These are phyloP conservation scores for Beroe forskalii DNA, from an alignment of 37 sponge, comb jelly and placozoan genomes.

Conservation along the genomic window DNA sequence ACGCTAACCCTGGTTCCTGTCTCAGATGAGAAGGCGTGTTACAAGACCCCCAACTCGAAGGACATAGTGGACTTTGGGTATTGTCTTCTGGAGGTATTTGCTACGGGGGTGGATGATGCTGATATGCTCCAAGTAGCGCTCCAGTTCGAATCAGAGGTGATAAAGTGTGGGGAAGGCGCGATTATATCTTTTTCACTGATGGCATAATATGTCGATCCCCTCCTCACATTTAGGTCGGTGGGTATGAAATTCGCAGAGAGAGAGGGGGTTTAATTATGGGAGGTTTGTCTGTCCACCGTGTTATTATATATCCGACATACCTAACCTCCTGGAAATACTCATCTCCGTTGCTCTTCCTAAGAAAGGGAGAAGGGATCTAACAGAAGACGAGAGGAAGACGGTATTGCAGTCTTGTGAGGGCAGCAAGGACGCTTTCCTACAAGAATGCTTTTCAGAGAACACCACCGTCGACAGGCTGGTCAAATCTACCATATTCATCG, in stretches of 20 bases:
- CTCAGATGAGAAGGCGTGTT: conserved; percentile 49
- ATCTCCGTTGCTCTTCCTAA: too few species aligned
- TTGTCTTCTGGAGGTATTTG: conserved; percentile 45
- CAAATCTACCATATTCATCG: conserved; percentile 10
- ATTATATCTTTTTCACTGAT: too few species aligned
- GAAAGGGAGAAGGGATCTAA: conserved; percentile 46
- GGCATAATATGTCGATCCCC: too few species aligned
- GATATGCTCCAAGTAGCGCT: conserved; percentile 2
- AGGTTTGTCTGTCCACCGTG: too few species aligned
- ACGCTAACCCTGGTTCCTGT: background rate
- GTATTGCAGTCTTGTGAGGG: background rate
- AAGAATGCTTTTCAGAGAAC: background rate
- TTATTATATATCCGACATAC: too few species aligned
- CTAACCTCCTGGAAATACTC: too few species aligned
- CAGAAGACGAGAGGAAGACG: conserved; percentile 7
- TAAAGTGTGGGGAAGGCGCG: too few species aligned
- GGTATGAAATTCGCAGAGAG: too few species aligned
- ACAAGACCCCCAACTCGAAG: conserved; percentile 62
- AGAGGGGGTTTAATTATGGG: too few species aligned
- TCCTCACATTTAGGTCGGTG: too few species aligned
- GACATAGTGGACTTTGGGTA: conserved; percentile 37
- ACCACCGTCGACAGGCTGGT: conserved; percentile 2
- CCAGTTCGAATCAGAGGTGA: background rate
- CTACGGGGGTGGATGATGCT: conserved; percentile 39
- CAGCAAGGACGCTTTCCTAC: background rate